These are phyloP conservation scores for Cassiopea andromeda DNA, from an alignment of 30 jellyfish, hydroid and myxozoan species.

Conservation along the genomic window DNA sequence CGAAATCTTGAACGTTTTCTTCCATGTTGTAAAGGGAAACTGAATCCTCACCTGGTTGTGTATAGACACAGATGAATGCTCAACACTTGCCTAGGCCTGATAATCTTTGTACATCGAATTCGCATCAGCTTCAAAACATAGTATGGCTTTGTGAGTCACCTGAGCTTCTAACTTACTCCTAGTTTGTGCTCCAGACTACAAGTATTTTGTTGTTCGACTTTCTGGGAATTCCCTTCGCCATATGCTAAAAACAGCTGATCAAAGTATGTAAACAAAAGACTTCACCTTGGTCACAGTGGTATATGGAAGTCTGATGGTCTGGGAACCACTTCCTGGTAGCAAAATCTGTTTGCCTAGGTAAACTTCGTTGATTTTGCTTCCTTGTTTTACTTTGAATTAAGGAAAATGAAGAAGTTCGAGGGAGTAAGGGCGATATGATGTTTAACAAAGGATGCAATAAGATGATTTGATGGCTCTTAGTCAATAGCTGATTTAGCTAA, in stretches of 20 bases:
- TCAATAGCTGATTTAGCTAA: no score
- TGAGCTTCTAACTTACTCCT: background rate
- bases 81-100: background rate
- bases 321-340: conserved; percentile 40
- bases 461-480: no score
- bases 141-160: background rate
- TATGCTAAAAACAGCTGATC: background rate
- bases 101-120: background rate
- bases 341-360: no score
- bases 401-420: no score
- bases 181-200: background rate
- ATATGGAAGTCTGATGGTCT: conserved; percentile 5
- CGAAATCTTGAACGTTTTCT: conserved; percentile 41
- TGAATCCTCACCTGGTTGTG: background rate
- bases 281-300: background rate
- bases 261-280: conserved; percentile 29
- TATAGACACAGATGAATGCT: background rate
- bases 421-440: no score
- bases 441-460: no score
- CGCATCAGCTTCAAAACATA: background rate
- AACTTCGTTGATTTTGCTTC: no score
- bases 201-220: background rate
- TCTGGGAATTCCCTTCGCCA: conserved; percentile 57
- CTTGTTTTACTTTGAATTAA: background rate
- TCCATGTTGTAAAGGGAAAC: background rate